These are phyloP conservation scores for Philaethria dido DNA, from an alignment of 2,888 invertebrate species.

Conservation along the genomic window DNA sequence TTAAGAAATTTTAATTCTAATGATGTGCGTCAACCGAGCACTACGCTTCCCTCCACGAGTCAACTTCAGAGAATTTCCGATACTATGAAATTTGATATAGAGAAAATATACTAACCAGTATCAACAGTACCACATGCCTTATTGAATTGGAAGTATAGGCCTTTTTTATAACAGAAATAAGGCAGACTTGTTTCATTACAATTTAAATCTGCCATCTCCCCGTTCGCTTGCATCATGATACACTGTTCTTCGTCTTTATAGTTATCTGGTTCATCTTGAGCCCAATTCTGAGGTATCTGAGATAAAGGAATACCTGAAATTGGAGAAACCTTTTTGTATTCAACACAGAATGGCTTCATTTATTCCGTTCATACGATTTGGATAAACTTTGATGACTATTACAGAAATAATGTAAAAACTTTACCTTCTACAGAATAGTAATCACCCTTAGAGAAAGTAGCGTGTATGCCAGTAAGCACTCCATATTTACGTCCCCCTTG, in stretches of 20 bases:
- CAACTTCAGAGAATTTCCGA: too few relatives aligned
- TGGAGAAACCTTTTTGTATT: neutral
- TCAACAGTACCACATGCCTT: conserved; percentile 54
- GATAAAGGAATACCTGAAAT: conserved; percentile 51
- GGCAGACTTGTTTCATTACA: conserved; percentile 50
- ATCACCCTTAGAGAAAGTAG: conserved; percentile 50
- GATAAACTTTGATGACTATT: too few relatives aligned
- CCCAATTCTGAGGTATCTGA: conserved; percentile 51
- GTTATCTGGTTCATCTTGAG: conserved; percentile 50
- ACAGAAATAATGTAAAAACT: neutral
- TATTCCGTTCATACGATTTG: too few relatives aligned
- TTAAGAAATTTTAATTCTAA: too few relatives aligned
- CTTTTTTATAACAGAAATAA: conserved; percentile 51
- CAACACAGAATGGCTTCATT: too few relatives aligned
- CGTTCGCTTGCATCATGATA: conserved; percentile 47
- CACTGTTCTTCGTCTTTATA: conserved; percentile 50
- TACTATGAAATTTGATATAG: too few relatives aligned
- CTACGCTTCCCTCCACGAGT: too few relatives aligned
- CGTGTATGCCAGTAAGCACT: conserved; percentile 50
- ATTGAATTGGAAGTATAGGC: conserved; percentile 27
- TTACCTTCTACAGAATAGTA: conserved; percentile 52
- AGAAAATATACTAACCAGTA: conserved; percentile 46
- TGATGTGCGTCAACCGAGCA: too few relatives aligned
- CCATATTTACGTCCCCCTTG: conserved; percentile 37
- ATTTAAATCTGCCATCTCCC: conserved; percentile 49